These are phyloP conservation scores for Phaethon lepturus DNA, from an alignment of 2,113 vertebrate species.

Conservation along the genomic window DNA sequence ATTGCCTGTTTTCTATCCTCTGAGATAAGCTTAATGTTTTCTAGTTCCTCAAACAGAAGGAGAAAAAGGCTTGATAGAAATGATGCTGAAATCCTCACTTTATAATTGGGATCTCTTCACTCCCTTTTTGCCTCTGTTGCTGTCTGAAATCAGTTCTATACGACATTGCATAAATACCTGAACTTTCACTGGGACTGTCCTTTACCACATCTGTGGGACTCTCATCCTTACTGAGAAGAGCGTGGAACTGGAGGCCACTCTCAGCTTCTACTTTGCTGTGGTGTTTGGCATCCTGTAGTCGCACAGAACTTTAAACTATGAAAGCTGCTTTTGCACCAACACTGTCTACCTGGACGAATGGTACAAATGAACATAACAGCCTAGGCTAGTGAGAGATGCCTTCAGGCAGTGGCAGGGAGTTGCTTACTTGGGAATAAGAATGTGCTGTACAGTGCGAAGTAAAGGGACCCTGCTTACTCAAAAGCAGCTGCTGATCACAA, in stretches of 20 bases:
- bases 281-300: background rate
- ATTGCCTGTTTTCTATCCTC: background rate
- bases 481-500: background rate
- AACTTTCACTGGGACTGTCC: background rate
- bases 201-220: fast-evolving
- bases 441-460: background rate
- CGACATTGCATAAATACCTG: background rate
- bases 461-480: background rate
- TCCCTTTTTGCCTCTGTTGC: background rate
- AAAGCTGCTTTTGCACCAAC: background rate
- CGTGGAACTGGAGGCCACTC: fast-evolving
- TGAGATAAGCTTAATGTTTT: background rate
- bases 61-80: background rate
- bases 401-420: background rate
- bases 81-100: background rate
- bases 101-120: background rate
- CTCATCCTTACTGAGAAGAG: background rate
- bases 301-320: background rate
- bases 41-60: background rate
- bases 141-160: background rate
- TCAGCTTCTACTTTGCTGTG: background rate
- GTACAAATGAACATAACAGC: background rate
- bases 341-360: background rate
- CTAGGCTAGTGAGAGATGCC: background rate
- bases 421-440: background rate